Conservation (phyloP, 2,888 invertebrate species). For the Drosophila limbata region DNA sequence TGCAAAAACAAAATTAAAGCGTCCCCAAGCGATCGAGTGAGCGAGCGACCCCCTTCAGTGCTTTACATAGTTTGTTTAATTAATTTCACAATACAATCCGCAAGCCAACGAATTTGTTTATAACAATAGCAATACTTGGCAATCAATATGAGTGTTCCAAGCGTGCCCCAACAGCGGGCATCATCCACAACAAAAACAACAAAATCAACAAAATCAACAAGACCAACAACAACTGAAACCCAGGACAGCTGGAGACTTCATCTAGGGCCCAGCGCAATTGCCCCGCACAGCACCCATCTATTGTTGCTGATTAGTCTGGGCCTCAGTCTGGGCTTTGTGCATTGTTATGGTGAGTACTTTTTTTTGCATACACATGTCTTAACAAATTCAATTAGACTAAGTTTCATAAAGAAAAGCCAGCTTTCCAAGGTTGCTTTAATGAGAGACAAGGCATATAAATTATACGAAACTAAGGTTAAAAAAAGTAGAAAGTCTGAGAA, state of each 20-base stretch:
- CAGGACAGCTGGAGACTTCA: constrained; percentile 39
- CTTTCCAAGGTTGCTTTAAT: constrained; percentile 3
- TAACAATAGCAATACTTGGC: constrained; percentile 57
- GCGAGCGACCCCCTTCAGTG: constrained; percentile 52
- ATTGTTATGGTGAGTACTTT: constrained; percentile 76
- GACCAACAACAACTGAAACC: constrained; percentile 5
- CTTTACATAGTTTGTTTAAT: constrained; percentile 66
- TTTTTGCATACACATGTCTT: constrained; percentile 21
- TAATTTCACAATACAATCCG: constrained; percentile 72
- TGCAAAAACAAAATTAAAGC: constrained; percentile 64
- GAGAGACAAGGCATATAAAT: neutral
- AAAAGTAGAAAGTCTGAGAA: neutral
- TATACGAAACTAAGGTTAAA: no score
- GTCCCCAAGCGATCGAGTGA: constrained; percentile 21
- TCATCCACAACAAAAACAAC: constrained; percentile 34
- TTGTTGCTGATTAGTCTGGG: constrained; percentile 72
- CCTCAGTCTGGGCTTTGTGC: constrained; percentile 63
- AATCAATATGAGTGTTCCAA: constrained; percentile 81
- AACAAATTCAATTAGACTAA: constrained; percentile 40
- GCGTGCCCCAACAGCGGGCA: constrained; percentile 75
- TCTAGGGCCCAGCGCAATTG: constrained; percentile 42
- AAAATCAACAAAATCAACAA: neutral
- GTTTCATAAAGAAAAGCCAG: constrained; percentile 7
- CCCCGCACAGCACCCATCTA: constrained; percentile 45
- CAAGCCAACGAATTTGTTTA: constrained; percentile 44